A percentile compares a stretch with the other conserved stretches of the same genome.
Conservation (phyloP, 2,113 vertebrate species). For the Phyllostomus hastatus region DNA sequence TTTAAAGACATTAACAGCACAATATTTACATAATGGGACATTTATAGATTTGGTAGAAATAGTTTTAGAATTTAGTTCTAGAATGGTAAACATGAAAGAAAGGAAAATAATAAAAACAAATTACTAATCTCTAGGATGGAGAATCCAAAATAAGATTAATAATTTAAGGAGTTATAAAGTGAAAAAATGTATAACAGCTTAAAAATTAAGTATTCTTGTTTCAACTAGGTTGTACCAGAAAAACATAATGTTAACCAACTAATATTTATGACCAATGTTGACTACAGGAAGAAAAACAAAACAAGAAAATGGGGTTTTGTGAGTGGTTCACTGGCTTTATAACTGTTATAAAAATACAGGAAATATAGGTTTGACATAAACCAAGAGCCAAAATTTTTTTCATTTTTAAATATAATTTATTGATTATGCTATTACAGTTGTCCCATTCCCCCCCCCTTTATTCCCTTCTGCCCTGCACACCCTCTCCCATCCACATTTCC, state of each 20-base stretch:
- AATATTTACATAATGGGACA: background rate
- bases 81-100: background rate
- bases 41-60: background rate
- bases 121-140: background rate
- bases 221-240: background rate
- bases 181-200: background rate
- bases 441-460: too few relatives aligned
- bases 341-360: background rate
- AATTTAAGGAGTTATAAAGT: background rate
- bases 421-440: too few relatives aligned
- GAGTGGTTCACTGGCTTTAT: background rate
- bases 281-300: background rate
- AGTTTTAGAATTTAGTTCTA: background rate
- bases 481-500: too few relatives aligned
- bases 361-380: background rate
- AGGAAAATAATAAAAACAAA: background rate
- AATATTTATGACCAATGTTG: background rate
- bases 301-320: background rate
- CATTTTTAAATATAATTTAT: too few relatives aligned
- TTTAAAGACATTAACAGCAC: background rate
- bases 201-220: background rate
- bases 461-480: too few relatives aligned
- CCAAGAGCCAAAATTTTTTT: background rate
- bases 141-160: background rate
- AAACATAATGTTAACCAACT: background rate